phyloP scores from a whole-genome alignment of 2,888 invertebrate species.

The Netelia inedita region DNA sequence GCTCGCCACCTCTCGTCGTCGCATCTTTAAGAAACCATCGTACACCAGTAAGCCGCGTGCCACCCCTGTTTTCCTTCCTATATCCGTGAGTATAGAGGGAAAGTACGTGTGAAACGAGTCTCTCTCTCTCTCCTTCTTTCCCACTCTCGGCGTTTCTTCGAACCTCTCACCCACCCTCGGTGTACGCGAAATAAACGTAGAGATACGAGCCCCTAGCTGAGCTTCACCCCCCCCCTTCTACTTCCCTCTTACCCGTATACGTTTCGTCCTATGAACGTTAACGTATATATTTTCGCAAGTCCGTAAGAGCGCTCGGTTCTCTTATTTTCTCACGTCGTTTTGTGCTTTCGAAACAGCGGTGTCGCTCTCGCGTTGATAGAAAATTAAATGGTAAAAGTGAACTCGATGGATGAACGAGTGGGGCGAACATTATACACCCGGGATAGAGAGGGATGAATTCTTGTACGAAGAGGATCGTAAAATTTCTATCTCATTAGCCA shows the following conservation, averaged over 20 bases:
- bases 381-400: slow-evolving; percentile 21
- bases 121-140: slow-evolving; percentile 6
- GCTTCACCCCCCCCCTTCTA: slow-evolving; percentile 24
- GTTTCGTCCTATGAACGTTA: not conserved
- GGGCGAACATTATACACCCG: too few relatives aligned
- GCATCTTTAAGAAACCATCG: slow-evolving; percentile 74
- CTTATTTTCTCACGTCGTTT: slow-evolving; percentile 37
- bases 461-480: slow-evolving; percentile 31
- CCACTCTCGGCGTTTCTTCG: slow-evolving; percentile 22
- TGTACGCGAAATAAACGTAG: slow-evolving; percentile 12
- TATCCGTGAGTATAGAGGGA: not conserved
- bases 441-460: too few relatives aligned
- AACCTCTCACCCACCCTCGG: slow-evolving; percentile 15
- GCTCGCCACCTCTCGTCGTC: slow-evolving; percentile 50
- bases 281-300: not conserved
- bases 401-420: not conserved
- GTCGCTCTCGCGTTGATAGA: slow-evolving; percentile 10
- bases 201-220: slow-evolving; percentile 52
- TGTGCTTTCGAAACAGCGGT: not conserved
- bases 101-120: not conserved
- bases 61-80: not conserved
- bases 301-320: not conserved
- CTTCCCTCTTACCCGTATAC: slow-evolving; percentile 23
- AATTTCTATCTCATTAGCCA: slow-evolving; percentile 61
- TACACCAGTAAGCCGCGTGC: slow-evolving; percentile 43